These are phyloP conservation scores for Zaprionus lineosus DNA, from an alignment of 2,888 invertebrate species.

Conservation along the genomic window DNA sequence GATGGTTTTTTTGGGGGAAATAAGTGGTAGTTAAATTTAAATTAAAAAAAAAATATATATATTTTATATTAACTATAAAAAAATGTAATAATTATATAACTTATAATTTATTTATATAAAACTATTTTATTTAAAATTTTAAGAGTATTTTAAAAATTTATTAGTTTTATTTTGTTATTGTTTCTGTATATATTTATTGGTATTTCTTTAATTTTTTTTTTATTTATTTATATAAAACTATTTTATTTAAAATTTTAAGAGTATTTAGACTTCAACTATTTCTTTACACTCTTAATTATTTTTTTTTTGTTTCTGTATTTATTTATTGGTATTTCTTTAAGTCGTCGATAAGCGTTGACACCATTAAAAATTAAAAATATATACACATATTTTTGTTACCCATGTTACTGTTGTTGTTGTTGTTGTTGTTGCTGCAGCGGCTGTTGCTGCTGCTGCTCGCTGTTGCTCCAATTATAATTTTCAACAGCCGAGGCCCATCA, in stretches of 20 bases:
- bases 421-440: slow-evolving; percentile 10
- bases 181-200: not conserved
- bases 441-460: slow-evolving; percentile 5
- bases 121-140: too few relatives aligned
- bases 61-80: too few relatives aligned
- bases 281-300: not conserved
- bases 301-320: slow-evolving; percentile 27
- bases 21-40: too few relatives aligned
- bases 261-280: too few relatives aligned
- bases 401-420: slow-evolving; percentile 11
- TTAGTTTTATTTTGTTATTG: too few relatives aligned
- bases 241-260: too few relatives aligned
- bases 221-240: too few relatives aligned
- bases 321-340: slow-evolving; percentile 26
- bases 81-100: too few relatives aligned
- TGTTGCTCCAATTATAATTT: slow-evolving; percentile 74
- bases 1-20: too few relatives aligned
- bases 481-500: slow-evolving; percentile 58
- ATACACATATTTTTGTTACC: slow-evolving; percentile 13
- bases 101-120: too few relatives aligned
- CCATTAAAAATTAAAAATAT: slow-evolving; percentile 72
- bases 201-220: not conserved
- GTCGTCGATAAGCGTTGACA: slow-evolving; percentile 70
- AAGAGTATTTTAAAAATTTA: too few relatives aligned
- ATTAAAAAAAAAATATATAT: too few relatives aligned